Evolutionary conservation across 2,797 vertebrate genomes (phyloP), one percentile per base, ranked within the genome.

Genomic region (Holocentrus rufus): DNA sequence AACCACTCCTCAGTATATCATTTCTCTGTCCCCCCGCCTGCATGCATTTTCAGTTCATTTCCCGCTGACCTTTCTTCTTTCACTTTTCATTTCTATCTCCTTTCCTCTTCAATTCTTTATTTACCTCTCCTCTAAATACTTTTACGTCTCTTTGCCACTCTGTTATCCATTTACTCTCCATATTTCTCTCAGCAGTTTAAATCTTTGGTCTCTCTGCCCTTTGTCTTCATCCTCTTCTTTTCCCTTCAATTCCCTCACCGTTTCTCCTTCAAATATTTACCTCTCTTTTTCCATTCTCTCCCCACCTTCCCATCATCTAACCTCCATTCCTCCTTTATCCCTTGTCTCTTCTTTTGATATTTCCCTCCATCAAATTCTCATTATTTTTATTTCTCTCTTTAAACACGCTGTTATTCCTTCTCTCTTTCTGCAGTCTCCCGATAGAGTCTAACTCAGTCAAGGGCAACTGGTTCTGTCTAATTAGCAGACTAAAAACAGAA

Each of bases 401-500:
- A 39, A 3, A 34, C 7, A 30, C 10, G 5, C 14, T 18, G 14
- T 36, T 17, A 17, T 10, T 31, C 11, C 27, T 23, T 31, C 65
- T 30, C 54, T 1, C n/a, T 34, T 13, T 25, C 17, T n/a, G 27
- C 34, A 7, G 5, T 42, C 52, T 69, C 36, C 46, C 69, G 20
- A 22, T 55, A 31, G 6, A 66, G 31, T 65, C 20, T 3, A 46
- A 58, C 58, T 77, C 69, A 75, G 70, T 72, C 69, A 59, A 74
- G 80, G 63, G 53, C 64, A 23, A 63, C 23, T 14, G 46, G 53
- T 73, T 77, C 53, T 54, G 61, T 70, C 74, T 83, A 83, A 89
- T 90, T 83, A 86, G 79, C 42, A 27, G 49, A 36, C 81, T 90
- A 80, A 88, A 88, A 88, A 88, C 77, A 91, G 81, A 77, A 75